A percentile compares a stretch with the other conserved stretches of the same genome.
Evolutionary conservation across 2,888 invertebrate species (phyloP).

Genomic region (Agrotis puta): DNA sequence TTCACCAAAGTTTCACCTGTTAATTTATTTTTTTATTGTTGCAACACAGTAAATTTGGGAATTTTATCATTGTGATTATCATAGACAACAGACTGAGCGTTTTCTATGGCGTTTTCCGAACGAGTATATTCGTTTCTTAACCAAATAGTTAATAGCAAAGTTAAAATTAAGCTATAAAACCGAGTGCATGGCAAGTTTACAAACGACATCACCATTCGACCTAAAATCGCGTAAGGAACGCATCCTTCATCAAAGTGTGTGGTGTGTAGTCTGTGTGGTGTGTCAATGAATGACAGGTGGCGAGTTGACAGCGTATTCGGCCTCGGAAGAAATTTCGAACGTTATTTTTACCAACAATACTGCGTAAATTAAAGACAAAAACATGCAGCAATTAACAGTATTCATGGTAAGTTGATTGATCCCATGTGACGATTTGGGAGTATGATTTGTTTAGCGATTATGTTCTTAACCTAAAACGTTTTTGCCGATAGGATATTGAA

Average conservation of each 20-base stretch:
- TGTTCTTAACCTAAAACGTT: conserved; percentile 82
- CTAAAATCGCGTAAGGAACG: conserved; percentile 38
- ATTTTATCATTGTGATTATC: too few relatives aligned
- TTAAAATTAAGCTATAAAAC: conserved; percentile 3
- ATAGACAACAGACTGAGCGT: conserved; percentile 2
- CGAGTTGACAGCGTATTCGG: conserved; percentile 78
- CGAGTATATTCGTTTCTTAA: conserved; percentile 7
- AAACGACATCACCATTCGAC: background rate
- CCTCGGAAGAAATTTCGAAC: conserved; percentile 78
- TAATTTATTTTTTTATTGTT: conserved; percentile 25
- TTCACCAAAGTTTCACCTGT: conserved; percentile 25
- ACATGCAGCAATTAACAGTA: conserved; percentile 89
- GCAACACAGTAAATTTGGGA: conserved; percentile 17
- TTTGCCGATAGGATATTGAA: conserved; percentile 94
- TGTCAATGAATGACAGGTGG: conserved; percentile 64
- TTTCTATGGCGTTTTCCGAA: background rate
- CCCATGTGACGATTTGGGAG: conserved; percentile 41
- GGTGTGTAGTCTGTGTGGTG: too few relatives aligned
- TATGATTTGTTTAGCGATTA: conserved; percentile 41
- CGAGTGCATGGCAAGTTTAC: background rate
- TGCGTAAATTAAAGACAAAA: conserved; percentile 81
- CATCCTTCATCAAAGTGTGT: conserved; percentile 48
- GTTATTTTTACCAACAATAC: conserved; percentile 85
- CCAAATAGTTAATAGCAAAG: conserved; percentile 4
- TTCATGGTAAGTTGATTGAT: conserved; percentile 90